Evolutionary conservation across 1,140 invertebrate genomes (phyloP), one percentile per base, ranked within the genome.

Genomic region (Muscidifurax raptorellus): DNA sequence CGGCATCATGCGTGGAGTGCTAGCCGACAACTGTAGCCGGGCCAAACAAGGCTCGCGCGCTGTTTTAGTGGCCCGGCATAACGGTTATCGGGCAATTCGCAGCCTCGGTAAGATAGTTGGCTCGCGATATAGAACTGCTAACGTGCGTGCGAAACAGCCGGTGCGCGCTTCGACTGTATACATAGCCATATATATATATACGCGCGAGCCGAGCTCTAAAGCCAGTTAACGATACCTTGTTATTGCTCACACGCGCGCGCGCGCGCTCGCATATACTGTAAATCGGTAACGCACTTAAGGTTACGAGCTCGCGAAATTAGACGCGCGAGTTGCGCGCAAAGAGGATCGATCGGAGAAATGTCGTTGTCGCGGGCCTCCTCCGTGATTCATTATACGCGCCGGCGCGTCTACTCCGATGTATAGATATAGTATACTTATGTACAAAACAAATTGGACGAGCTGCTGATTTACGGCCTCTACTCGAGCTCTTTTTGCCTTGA

Each of bases 81-180:
- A 87, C 88, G 86, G 88, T 90, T 90, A 89, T 88, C 88, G 86
- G 84, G 87, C 87, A 87, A 90, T 90, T 90, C 85, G 81, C 86
- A 87, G 86, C 88, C 86, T 75, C 86, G 85, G 87, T 80, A 80
- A 89, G 88, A 90, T 90, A 88, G 87, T 88, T 85, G 9, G 5
- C 85, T 71, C 82, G 86, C 82, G 84, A 72, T 66, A 89, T 87
- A 87, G 87, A 86, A 87, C 71, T 88, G 79, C 36, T 74, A 30
- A 74, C 71, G 71, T n/a, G 32, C 32, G 71, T 74, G 71, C 7
- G 30, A 32, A 74, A 36, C 71, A 74, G 71, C 71, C 32, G 71
- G 71, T 15, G 15, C 28, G 15, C 44, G 44, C 15, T 3, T 10
- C 40, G 40, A 64, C 6, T 69, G 13, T 72, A 32, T 4, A 72